phyloP scores from a whole-genome alignment of 2,888 invertebrate species.

The Opisthograptis luteolata region DNA sequence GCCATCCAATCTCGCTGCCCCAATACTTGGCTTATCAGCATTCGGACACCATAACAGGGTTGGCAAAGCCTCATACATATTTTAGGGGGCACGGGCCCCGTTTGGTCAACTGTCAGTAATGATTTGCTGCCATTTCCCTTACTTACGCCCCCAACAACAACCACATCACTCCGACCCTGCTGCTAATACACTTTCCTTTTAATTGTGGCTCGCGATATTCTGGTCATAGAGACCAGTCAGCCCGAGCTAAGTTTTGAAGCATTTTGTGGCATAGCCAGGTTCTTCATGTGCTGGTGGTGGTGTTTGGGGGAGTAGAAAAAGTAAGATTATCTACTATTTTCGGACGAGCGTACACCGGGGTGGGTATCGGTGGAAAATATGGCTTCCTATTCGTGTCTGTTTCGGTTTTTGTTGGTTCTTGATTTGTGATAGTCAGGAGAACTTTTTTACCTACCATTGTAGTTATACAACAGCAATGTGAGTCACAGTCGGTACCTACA shows the following conservation, averaged over 20 bases:
- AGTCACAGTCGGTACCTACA: not conserved
- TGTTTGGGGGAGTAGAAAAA: constrained; percentile 72
- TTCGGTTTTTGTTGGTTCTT: constrained; percentile 43
- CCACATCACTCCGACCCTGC: constrained; percentile 49
- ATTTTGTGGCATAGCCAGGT: constrained; percentile 1
- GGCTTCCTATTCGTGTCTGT: constrained; percentile 80
- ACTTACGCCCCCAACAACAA: constrained; percentile 67
- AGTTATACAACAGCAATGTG: not conserved
- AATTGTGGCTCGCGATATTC: constrained; percentile 34
- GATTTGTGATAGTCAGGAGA: constrained; percentile 18
- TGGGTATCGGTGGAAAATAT: constrained; percentile 79
- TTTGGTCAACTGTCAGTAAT: constrained; percentile 85
- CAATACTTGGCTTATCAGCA: constrained; percentile 82
- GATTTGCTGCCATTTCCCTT: constrained; percentile 80
- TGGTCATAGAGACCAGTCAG: constrained; percentile 35
- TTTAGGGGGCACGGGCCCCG: constrained; percentile 79
- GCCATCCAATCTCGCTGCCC: constrained; percentile 61
- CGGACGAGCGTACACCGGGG: constrained; percentile 76
- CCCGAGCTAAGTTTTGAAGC: constrained; percentile 6
- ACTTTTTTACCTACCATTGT: not conserved
- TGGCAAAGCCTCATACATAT: constrained; percentile 81
- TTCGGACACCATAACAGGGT: constrained; percentile 84
- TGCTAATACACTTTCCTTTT: not conserved
- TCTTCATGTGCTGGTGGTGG: constrained; percentile 48
- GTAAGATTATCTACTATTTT: constrained; percentile 83